Base-by-base conservation (phyloP, 2,113 vertebrate species). In the Eclectus roratus region DNA sequence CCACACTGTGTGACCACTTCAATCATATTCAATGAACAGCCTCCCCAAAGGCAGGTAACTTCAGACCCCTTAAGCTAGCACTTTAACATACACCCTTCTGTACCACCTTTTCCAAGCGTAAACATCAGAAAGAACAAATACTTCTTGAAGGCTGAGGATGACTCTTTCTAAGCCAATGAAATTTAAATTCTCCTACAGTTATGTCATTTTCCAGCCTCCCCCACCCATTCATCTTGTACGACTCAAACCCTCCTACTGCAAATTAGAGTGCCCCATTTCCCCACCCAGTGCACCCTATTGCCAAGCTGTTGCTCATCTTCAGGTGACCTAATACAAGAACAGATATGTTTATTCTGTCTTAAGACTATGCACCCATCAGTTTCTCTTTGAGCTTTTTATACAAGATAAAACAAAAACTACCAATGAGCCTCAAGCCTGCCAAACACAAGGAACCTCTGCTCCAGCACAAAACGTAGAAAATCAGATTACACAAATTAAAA, bases 271-370 rank as follows among this genome's bases (percentile, higher is more conserved):
- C 47, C 64, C 52, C 3, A 0, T 80, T 83, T 90, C 82, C 82
- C 14, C 88, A 94, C 46, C 71, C 68, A 82, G 2, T 0, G 1
- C 66, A 24, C 13, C 10, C 55, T 31, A n/a, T 35, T 94, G 94
- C 85, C 85, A 83, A 91, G 72, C 43, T 73, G 24, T 49, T 88
- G 69, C 85, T 96, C 85, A 90, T 86, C 85, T 91, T 68, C 82
- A 92, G 80, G 93, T 93, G 69, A 85, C n/a, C 58, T 70, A 85
- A 53, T 39, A 24, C 9, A 73, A 66, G 37, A 91, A 56, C 35
- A 7, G 18, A 74, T 88, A 41, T 5, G 23, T 88, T 91, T 70
- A 60, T 66, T 47, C 43, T 66, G 58, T 66, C 78, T 35, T 43
- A 68, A 80, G 63, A 37, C 33, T n/a, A 14, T 1, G 2, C 11